Evolutionary conservation across 2,797 vertebrate genomes (phyloP).

Genomic region (Moxostoma hubbsi): DNA sequence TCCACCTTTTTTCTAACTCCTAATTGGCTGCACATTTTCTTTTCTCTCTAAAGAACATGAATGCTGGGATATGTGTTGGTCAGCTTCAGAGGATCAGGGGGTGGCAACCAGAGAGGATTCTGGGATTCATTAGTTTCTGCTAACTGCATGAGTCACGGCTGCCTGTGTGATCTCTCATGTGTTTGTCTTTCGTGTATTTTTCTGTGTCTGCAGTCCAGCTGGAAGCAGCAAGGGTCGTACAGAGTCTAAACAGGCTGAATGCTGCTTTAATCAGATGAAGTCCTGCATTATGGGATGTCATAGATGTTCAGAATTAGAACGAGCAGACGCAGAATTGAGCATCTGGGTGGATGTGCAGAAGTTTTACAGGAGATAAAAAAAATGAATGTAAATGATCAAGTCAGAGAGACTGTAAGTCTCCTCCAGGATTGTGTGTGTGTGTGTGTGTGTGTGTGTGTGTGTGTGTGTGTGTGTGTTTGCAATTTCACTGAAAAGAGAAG

Average conservation of each 20-base stretch:
- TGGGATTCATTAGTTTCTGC: conserved; percentile 76
- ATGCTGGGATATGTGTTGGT: conserved; percentile 53
- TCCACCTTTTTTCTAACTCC: conserved; percentile 21
- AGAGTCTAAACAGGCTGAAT: conserved; percentile 39
- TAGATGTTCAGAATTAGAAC: not conserved
- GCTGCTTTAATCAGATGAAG: conserved; percentile 57
- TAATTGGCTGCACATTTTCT: conserved; percentile 25
- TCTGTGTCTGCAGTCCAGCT: not conserved
- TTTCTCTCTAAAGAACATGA: conserved; percentile 29
- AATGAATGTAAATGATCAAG: conserved; percentile 71
- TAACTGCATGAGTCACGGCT: conserved; percentile 72
- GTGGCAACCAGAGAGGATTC: conserved; percentile 64
- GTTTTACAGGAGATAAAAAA: conserved; percentile 13
- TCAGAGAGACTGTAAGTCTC: conserved; percentile 60
- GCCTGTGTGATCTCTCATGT: conserved; percentile 75
- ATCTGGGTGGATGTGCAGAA: conserved; percentile 30
- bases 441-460: too few relatives aligned
- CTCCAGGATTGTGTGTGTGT: too few relatives aligned
- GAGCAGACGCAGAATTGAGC: not conserved
- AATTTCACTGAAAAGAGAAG: too few relatives aligned
- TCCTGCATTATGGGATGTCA: conserved; percentile 34
- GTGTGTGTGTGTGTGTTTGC: too few relatives aligned
- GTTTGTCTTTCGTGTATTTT: conserved; percentile 73
- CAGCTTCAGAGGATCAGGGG: conserved; percentile 54
- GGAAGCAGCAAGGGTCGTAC: conserved; percentile 21